phyloP scores from a whole-genome alignment of 37 sponge, comb jelly and placozoan genomes.

The Axinella damicornis region DNA sequence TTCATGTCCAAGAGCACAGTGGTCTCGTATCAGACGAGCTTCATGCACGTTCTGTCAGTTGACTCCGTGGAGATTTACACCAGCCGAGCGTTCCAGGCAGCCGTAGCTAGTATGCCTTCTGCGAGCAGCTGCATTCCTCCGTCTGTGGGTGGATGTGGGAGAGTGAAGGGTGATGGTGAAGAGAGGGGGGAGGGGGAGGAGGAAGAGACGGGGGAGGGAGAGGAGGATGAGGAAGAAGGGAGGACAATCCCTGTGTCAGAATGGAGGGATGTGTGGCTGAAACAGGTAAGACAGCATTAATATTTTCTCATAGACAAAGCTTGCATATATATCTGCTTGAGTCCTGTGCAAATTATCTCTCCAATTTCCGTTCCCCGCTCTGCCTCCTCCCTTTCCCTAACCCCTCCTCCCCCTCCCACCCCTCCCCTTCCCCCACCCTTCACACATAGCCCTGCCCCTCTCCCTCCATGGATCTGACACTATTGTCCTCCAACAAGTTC shows the following conservation, averaged over 20 bases:
- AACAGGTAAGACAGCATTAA: too few relatives aligned
- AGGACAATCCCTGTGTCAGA: background rate
- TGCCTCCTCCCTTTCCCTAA: too few relatives aligned
- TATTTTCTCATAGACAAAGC: too few relatives aligned
- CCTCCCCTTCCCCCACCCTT: background rate
- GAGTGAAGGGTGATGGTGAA: background rate
- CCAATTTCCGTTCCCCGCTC: too few relatives aligned
- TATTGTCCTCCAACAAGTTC: slow-evolving; percentile 53
- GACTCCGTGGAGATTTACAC: slow-evolving; percentile 64
- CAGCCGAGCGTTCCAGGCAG: slow-evolving; percentile 37
- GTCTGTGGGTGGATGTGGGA: background rate
- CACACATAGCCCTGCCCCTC: slow-evolving; percentile 54
- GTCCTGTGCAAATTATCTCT: too few relatives aligned
- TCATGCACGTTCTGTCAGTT: slow-evolving; percentile 59
- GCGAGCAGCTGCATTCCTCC: background rate
- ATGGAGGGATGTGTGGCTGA: slow-evolving; percentile 14
- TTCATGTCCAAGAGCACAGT: slow-evolving; percentile 44
- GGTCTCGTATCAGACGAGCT: slow-evolving; percentile 5
- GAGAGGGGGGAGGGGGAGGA: background rate
- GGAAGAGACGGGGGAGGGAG: background rate
- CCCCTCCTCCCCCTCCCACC: background rate
- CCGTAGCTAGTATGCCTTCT: background rate
- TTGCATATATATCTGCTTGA: too few relatives aligned
- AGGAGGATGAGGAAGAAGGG: background rate
- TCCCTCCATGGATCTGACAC: slow-evolving; percentile 66